phyloP scores from a whole-genome alignment of 2,113 vertebrate species.

The Myxocyprinus asiaticus region DNA sequence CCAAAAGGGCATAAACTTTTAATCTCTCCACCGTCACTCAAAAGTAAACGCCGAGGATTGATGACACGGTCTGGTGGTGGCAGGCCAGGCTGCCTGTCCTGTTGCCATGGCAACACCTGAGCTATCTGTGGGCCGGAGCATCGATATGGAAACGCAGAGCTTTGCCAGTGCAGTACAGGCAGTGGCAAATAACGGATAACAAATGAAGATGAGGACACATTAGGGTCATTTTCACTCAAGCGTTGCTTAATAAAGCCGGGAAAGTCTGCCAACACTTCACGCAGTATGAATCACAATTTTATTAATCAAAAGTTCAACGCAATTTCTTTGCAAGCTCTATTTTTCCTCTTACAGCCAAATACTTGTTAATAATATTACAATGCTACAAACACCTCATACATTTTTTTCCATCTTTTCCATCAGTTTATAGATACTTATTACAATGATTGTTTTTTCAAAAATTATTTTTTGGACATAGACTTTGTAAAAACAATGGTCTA shows the following conservation, averaged over 20 bases:
- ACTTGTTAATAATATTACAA: too few relatives aligned
- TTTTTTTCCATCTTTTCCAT: too few relatives aligned
- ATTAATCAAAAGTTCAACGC: not conserved
- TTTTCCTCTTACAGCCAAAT: too few relatives aligned
- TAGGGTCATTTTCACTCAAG: slow-evolving; percentile 7
- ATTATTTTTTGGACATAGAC: too few relatives aligned
- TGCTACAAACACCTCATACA: too few relatives aligned
- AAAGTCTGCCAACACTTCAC: not conserved
- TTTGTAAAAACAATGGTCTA: too few relatives aligned
- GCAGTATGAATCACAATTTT: not conserved
- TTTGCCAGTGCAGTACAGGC: not conserved
- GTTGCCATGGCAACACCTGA: slow-evolving; percentile 74
- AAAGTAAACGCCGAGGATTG: not conserved
- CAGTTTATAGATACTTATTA: too few relatives aligned
- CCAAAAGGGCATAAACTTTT: not conserved
- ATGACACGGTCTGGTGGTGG: slow-evolving; percentile 49
- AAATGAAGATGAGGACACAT: slow-evolving; percentile 8
- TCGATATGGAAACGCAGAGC: slow-evolving; percentile 3
- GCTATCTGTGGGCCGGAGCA: slow-evolving; percentile 9
- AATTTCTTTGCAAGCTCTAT: not conserved
- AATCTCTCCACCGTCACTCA: slow-evolving; percentile 15
- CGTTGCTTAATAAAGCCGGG: slow-evolving; percentile 7
- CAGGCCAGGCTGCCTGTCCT: slow-evolving; percentile 62
- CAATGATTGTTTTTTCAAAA: too few relatives aligned
- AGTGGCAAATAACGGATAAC: not conserved